Conservation (phyloP, 2,797 vertebrate species). For the Pteronotus mesoamericanus region DNA sequence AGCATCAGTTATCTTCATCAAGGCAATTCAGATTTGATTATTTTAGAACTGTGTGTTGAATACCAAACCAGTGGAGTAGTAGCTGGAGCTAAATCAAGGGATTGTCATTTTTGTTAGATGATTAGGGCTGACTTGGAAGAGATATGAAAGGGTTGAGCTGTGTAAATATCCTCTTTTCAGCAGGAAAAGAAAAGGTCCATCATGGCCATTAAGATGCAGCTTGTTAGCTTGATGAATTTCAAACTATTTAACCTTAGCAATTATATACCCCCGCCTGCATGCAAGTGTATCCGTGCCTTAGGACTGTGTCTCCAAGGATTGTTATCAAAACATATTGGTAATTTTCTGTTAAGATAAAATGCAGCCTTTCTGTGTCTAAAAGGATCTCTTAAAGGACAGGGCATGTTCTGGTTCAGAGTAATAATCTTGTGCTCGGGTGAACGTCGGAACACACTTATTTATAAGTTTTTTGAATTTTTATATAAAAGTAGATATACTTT, state of each 20-base stretch:
- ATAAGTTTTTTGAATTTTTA: background rate
- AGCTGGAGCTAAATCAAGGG: conserved; percentile 81
- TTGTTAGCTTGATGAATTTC: conserved; percentile 69
- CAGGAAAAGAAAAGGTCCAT: conserved; percentile 71
- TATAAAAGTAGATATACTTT: conserved; percentile 9
- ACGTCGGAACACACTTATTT: background rate
- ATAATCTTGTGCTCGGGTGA: background rate
- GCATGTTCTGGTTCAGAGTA: background rate
- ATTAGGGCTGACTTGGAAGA: conserved; percentile 77
- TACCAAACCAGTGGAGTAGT: conserved; percentile 78
- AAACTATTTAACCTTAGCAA: conserved; percentile 71
- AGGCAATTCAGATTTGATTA: conserved; percentile 81
- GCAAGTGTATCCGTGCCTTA: background rate
- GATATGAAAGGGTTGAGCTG: conserved; percentile 73
- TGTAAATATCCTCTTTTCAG: conserved; percentile 75
- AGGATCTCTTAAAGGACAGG: background rate
- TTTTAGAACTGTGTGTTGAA: conserved; percentile 80
- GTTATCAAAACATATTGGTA: conserved; percentile 16
- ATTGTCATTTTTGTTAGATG: conserved; percentile 79
- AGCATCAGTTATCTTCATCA: conserved; percentile 79
- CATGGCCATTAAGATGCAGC: conserved; percentile 65
- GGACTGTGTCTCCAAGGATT: conserved; percentile 29
- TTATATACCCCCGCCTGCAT: background rate
- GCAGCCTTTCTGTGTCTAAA: conserved; percentile 3
- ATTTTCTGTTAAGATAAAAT: conserved; percentile 47